phyloP scores from a whole-genome alignment of 2,888 invertebrate species.

The Busseola fusca region DNA sequence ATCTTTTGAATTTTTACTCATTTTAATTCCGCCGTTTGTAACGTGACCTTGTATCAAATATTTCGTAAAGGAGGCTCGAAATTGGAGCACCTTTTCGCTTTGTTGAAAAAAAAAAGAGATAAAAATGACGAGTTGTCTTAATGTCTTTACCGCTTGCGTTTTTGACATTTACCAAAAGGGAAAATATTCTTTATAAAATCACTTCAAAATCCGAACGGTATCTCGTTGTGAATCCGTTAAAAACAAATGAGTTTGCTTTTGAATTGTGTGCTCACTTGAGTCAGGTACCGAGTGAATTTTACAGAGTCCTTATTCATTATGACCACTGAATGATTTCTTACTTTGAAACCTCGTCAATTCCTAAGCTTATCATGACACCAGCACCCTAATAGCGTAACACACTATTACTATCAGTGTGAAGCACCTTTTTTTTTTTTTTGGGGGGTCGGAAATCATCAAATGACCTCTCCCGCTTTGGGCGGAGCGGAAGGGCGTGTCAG shows the following conservation, averaged over 20 bases:
- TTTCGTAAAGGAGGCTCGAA: constrained; percentile 1
- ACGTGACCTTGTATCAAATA: constrained; percentile 36
- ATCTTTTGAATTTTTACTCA: constrained; percentile 40
- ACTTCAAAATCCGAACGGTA: neutral
- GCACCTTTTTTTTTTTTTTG: too few species aligned
- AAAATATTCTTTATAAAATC: neutral
- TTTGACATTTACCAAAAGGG: neutral
- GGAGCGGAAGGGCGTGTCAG: too few species aligned
- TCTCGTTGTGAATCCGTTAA: neutral
- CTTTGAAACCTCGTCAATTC: too few species aligned
- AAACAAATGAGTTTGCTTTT: neutral
- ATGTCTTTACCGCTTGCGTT: neutral
- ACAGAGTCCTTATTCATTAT: too few species aligned
- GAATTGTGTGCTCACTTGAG: neutral
- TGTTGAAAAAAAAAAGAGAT: neutral
- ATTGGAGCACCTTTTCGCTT: neutral
- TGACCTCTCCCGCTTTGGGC: too few species aligned
- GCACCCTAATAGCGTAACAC: too few species aligned
- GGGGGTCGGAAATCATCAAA: too few species aligned
- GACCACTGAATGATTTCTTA: too few species aligned
- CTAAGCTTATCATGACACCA: too few species aligned
- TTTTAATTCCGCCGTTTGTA: constrained; percentile 31
- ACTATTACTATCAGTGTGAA: too few species aligned
- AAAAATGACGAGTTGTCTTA: constrained; percentile 5
- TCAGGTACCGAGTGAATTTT: neutral